Base-by-base conservation (phyloP, 2,113 vertebrate genomes). In the Emydura subglobosa region DNA sequence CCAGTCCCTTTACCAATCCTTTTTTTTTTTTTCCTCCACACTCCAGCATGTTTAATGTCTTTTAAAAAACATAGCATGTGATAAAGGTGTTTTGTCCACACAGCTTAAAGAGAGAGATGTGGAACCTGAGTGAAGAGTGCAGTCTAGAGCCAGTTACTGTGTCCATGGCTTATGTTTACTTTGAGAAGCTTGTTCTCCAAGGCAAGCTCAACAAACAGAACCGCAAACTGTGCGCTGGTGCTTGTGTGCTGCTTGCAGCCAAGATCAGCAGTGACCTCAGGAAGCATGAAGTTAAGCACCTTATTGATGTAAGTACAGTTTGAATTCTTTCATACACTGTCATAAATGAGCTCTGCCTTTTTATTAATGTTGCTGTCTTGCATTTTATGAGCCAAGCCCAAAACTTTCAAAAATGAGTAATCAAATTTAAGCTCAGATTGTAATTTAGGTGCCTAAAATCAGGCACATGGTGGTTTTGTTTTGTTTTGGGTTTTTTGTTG, bases 201-300 rank as follows among this genome's bases (percentile, higher is more conserved):
- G 99, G 99, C 49, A 99, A 99, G 79, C 99, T 99, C 90, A 99
- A 99, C 97, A 99, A 99, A 96, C 99, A 99, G 96, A 99, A 99
- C 99, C 99, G 99, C 97, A 99, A 99, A 98, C 97, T 99, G 98
- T 99, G 99, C 4, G 99, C 99, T 0, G 99, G 99, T 2, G 99
- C 99, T 68, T 99, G 99, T 2, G 98, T 99, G 87, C 98, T 99
- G 84, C 97, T 99, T 4, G 99, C 99, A 3, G 99, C 99, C 91
- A 99, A 99, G 98, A 99, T 99, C 98, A 99, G 99, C 98, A 99
- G 99, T 25, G 99, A 99, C 95, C 99, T 99, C 91, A 99, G 98
- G 97, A 99, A 99, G 92, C 98, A 98, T 0, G 99, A 99, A 88
- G 99, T 99, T 54, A 99, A 99, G 97, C 99, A 99, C 95, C 99